Conservation (phyloP, 1,140 invertebrate species). For the Reticulitermes speratus region DNA sequence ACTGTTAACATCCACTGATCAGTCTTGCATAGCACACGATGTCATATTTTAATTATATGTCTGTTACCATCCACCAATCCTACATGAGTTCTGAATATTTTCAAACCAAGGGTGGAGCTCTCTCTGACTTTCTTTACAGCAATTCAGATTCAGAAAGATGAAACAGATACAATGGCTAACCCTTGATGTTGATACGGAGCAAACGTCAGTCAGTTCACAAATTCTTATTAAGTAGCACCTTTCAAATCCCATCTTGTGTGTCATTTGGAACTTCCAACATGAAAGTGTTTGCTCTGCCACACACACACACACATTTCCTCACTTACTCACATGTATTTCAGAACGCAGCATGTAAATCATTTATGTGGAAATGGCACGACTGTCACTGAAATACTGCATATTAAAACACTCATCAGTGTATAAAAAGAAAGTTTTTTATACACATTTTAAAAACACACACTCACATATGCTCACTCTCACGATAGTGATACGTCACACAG, state of each 20-base stretch:
- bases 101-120: not conserved
- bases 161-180: not conserved
- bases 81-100: not conserved
- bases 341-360: not conserved
- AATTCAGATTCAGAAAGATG: not conserved
- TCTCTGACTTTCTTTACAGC: no score
- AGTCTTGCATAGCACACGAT: not conserved
- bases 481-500: not conserved
- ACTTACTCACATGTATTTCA: not conserved
- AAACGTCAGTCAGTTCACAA: not conserved
- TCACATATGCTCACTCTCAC: not conserved
- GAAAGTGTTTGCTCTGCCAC: not conserved
- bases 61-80: not conserved
- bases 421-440: not conserved
- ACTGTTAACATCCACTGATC: no score
- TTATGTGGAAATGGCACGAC: not conserved
- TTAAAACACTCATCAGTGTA: not conserved
- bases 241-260: not conserved
- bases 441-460: slow-evolving; percentile 19
- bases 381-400: not conserved
- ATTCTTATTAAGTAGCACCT: not conserved
- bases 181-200: not conserved
- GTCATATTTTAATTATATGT: not conserved
- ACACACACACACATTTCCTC: not conserved
- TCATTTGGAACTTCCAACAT: slow-evolving; percentile 16